Evolutionary conservation across 2,797 vertebrate species (phyloP).

Genomic region (Gymnothorax javanicus): DNA sequence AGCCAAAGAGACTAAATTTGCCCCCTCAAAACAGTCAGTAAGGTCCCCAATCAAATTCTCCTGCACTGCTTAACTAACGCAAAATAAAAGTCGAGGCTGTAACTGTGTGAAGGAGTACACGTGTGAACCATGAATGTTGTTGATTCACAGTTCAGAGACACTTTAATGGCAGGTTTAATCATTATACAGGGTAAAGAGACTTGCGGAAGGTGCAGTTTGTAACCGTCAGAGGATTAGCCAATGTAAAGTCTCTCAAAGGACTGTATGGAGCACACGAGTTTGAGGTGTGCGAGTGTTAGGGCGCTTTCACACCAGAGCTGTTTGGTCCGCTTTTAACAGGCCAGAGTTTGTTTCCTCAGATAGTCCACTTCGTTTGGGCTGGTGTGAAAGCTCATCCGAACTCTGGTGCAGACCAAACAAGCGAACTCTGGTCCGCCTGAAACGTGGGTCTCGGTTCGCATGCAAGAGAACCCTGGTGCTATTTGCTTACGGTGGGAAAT

Average conservation of each 20-base stretch:
- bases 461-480: too few species aligned
- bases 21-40: not conserved
- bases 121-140: not conserved
- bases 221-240: not conserved
- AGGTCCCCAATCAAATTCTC: not conserved
- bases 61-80: not conserved
- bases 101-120: not conserved
- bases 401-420: too few species aligned
- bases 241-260: not conserved
- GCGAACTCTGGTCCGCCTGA: too few species aligned
- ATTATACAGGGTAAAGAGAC: not conserved
- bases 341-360: too few species aligned
- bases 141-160: not conserved
- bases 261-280: not conserved
- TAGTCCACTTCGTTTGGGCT: too few species aligned
- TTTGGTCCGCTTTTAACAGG: too few species aligned
- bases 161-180: not conserved
- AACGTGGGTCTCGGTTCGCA: too few species aligned
- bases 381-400: too few species aligned
- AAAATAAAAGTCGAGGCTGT: not conserved
- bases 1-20: not conserved
- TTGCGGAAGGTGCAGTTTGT: not conserved
- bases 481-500: too few species aligned
- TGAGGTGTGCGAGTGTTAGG: too few species aligned
- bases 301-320: too few species aligned